Evolutionary conservation across 2,888 invertebrate genomes (phyloP), one percentile per base, ranked within the genome.

Genomic region (Ochropleura plecta): DNA sequence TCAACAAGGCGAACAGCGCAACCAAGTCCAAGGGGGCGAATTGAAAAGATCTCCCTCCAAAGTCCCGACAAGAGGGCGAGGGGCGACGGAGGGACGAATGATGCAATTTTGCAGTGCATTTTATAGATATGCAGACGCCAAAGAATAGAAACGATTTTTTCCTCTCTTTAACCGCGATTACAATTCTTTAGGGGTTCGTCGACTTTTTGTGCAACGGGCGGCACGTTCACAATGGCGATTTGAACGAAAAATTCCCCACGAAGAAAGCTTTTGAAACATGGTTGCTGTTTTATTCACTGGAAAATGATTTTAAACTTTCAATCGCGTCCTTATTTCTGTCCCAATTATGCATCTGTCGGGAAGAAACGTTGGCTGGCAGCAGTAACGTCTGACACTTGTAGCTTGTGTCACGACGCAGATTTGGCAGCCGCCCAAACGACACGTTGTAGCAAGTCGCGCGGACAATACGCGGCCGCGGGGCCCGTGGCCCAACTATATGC

Each of bases 381-480:
- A 88, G 86, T 78, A 88, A 88, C 76, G 80, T 73, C 88, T 91
- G 94, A 94, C 95, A 95, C 95, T 96, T 95, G 96, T 95, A 92
- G 95, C 94, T 90, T 87, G 90, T 89, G 90, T 87, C 86, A 86
- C 89, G 86, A 85, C 84, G 88, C 81, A 90, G 89, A 89, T 90
- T 93, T 96, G 96, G 95, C 95, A 89, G 64, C 66, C 84, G 78
- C 87, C 96, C 95, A 95, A 93, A 87, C 86, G 88, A 80, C 84
- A 85, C 83, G 79, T 84, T 87, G 86, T 86, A 82, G 72, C 84
- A 84, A 87, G 85, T 89, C 84, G 83, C 82, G 86, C 84, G 82
- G 85, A 89, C 88, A 86, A 86, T 88, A 82, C 84, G 74, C 78
- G 79, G 73, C 74, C 75, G 20, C 75, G 44, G 55, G 55, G 70